Conservation (phyloP, 1,140 invertebrate species). For the Thaumatotibia leucotreta region DNA sequence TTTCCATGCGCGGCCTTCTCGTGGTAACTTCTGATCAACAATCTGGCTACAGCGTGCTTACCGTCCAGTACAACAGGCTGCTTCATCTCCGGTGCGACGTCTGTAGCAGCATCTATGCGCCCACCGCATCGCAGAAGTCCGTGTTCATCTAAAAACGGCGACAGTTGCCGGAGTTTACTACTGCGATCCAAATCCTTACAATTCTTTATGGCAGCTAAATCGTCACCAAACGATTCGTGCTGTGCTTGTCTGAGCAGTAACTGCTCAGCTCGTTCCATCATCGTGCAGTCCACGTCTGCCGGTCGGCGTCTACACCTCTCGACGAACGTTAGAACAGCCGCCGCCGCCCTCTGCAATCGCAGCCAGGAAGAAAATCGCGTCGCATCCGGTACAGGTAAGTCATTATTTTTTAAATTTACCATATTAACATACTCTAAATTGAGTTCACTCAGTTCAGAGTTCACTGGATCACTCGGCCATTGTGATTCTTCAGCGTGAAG, state of each 20-base stretch:
- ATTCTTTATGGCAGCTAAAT: background rate
- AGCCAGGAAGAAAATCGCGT: background rate
- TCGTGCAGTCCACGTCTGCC: background rate
- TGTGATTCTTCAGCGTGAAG: background rate
- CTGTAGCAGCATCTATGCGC: background rate
- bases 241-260: background rate
- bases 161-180: background rate
- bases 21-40: constrained; percentile 5
- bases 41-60: background rate
- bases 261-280: background rate
- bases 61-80: background rate
- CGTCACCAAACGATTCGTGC: background rate
- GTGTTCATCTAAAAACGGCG: background rate
- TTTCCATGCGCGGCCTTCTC: background rate
- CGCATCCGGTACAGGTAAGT: background rate
- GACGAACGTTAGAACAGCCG: background rate
- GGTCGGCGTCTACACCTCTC: background rate
- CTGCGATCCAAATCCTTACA: background rate
- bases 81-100: background rate
- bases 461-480: background rate
- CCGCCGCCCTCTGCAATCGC: background rate
- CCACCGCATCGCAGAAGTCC: background rate
- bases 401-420: background rate
- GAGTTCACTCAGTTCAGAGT: background rate
- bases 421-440: background rate